A percentile compares a stretch with the other conserved stretches of the same genome.
phyloP scores from a whole-genome alignment of 1,140 invertebrate genomes.

The Akabosia matsudoensis region DNA sequence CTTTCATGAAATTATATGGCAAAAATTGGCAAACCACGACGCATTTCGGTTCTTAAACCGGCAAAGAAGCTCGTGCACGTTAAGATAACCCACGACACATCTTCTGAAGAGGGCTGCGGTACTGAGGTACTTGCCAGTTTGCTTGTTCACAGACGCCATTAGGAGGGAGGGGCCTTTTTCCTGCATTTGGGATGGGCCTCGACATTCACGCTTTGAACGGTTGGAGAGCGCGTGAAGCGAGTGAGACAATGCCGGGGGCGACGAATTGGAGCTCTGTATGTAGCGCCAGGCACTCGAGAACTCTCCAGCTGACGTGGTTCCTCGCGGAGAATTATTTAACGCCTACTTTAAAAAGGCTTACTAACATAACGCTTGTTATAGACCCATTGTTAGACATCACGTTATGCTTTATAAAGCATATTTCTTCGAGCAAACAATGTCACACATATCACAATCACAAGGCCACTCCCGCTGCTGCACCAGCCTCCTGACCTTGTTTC shows the following conservation, averaged over 20 bases:
- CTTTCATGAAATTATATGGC: conserved; percentile 50
- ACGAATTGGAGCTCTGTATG: conserved; percentile 63
- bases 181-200: conserved; percentile 48
- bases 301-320: conserved; percentile 62
- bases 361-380: too few relatives aligned
- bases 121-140: conserved; percentile 52
- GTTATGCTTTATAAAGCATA: too few relatives aligned
- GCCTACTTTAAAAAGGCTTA: too few relatives aligned
- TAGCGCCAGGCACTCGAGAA: conserved; percentile 64
- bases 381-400: too few relatives aligned
- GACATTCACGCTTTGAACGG: conserved; percentile 54
- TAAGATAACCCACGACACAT: conserved; percentile 49
- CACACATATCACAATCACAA: too few relatives aligned
- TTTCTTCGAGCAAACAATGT: too few relatives aligned
- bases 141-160: not conserved
- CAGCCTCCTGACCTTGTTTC: too few relatives aligned
- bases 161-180: not conserved
- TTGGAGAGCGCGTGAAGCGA: conserved; percentile 54
- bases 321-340: conserved; percentile 62
- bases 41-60: conserved; percentile 58
- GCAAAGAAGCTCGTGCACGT: conserved; percentile 58
- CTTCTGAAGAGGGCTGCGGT: conserved; percentile 67
- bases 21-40: conserved; percentile 58
- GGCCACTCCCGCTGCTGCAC: too few relatives aligned
- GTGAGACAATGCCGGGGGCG: conserved; percentile 62